Percentiles rank a stretch among this genome's conserved stretches.
Conservation (phyloP, 2,888 invertebrate genomes). For the Pardosa pseudoannulata region DNA sequence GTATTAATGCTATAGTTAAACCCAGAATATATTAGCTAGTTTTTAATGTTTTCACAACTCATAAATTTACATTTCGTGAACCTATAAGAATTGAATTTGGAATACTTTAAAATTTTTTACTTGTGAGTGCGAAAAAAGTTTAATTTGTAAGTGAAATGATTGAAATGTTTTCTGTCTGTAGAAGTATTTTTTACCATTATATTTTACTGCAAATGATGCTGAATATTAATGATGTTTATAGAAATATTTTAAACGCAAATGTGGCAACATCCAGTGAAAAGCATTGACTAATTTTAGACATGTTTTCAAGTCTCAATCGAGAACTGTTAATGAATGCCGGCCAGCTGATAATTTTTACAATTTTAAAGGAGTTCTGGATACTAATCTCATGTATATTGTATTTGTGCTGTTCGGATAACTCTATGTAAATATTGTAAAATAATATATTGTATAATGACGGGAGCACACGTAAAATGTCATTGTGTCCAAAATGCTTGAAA, state of each 20-base stretch:
- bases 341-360: not conserved
- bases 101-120: too few species aligned
- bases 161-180: too few species aligned
- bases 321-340: not conserved
- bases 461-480: not conserved
- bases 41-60: too few species aligned
- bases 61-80: too few species aligned
- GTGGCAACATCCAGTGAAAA: not conserved
- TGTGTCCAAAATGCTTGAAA: not conserved
- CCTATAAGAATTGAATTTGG: too few species aligned
- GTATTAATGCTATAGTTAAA: too few species aligned
- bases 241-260: not conserved
- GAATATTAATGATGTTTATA: not conserved
- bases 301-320: not conserved
- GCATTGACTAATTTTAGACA: not conserved
- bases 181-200: too few species aligned
- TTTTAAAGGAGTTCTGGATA: not conserved
- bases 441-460: not conserved
- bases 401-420: not conserved
- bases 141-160: too few species aligned
- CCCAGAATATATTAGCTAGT: too few species aligned
- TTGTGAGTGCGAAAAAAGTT: too few species aligned
- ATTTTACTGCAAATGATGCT: too few species aligned
- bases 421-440: slow-evolving; percentile 3
- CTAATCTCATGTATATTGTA: not conserved